These are phyloP conservation scores for Pristionchus entomophagus DNA, from an alignment of 2,888 invertebrate genomes.

Conservation along the genomic window DNA sequence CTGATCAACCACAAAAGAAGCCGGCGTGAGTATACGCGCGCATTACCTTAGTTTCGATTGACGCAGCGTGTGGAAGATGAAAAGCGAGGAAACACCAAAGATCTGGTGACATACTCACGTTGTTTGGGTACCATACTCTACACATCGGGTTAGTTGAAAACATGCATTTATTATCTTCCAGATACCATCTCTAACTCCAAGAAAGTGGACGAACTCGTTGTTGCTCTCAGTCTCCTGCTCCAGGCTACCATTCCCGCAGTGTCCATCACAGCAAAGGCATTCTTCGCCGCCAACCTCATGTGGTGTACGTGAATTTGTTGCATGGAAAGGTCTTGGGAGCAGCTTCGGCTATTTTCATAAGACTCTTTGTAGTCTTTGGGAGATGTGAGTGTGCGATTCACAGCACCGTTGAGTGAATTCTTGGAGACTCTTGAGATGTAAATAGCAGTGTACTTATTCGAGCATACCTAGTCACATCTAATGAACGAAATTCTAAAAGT, in stretches of 20 bases:
- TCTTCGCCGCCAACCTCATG: background rate
- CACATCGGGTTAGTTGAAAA: no score
- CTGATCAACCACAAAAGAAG: background rate
- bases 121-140: no score
- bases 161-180: background rate
- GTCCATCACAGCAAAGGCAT: background rate
- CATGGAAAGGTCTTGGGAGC: background rate
- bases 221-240: background rate
- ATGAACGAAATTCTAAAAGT: background rate
- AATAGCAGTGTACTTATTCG: background rate
- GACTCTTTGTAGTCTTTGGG: no score
- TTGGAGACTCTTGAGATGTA: background rate
- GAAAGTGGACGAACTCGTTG: constrained; percentile 17
- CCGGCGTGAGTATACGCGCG: background rate
- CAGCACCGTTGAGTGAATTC: no score
- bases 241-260: background rate
- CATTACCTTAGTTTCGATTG: background rate
- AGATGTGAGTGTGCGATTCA: no score
- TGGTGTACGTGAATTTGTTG: background rate
- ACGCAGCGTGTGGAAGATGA: background rate
- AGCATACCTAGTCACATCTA: background rate
- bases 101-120: background rate
- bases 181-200: background rate
- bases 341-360: background rate
- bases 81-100: background rate